These are phyloP conservation scores for Drosophila auraria DNA, from an alignment of 1,140 invertebrate genomes.

Conservation along the genomic window DNA sequence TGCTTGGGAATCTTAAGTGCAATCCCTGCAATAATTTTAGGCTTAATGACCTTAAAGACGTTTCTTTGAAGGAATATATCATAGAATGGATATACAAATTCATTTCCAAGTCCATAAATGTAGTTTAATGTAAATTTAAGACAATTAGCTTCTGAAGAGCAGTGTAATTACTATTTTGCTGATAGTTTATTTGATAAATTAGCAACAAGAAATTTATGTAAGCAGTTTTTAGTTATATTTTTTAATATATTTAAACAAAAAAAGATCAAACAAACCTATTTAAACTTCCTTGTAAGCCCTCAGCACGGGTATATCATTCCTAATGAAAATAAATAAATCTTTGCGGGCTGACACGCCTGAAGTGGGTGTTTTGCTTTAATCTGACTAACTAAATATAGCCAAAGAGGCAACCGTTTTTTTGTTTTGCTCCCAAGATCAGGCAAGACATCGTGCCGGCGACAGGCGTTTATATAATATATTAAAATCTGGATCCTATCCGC, in stretches of 20 bases:
- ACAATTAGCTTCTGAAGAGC: too few relatives aligned
- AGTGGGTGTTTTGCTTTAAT: constrained; percentile 39
- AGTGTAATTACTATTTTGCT: too few relatives aligned
- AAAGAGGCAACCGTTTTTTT: background rate
- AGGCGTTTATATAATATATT: constrained; percentile 36
- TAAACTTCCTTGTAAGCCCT: background rate
- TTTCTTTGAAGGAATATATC: too few relatives aligned
- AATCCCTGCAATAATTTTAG: too few relatives aligned
- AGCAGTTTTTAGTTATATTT: too few relatives aligned
- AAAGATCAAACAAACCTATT: background rate
- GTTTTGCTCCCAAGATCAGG: constrained; percentile 18
- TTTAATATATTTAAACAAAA: too few relatives aligned
- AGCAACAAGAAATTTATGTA: too few relatives aligned
- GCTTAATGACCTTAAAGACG: too few relatives aligned
- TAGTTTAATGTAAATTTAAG: too few relatives aligned
- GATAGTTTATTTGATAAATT: background rate
- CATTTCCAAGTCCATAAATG: too few relatives aligned
- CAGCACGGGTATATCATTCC: background rate
- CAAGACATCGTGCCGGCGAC: constrained; percentile 15
- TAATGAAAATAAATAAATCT: constrained; percentile 2
- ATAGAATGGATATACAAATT: too few relatives aligned
- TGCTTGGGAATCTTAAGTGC: background rate
- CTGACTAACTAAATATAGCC: constrained; percentile 42
- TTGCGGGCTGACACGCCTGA: constrained; percentile 20
- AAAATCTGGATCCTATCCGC: constrained; percentile 16